Conservation (phyloP, 2,113 vertebrate species). For the Myotis lucifugus region DNA sequence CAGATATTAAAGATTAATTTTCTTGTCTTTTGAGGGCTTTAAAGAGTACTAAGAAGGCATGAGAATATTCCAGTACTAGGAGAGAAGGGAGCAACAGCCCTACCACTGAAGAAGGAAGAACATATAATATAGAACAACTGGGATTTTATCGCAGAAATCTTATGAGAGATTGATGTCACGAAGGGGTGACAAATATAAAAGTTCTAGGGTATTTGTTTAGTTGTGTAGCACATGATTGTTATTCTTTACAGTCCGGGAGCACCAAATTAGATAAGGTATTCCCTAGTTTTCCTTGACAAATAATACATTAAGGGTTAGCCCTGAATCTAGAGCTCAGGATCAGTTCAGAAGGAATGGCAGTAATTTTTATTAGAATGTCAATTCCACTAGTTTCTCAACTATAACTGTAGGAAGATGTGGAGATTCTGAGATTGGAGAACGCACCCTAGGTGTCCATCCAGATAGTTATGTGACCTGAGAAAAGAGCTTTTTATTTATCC, state of each 20-base stretch:
- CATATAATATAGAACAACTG: neutral
- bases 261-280: neutral
- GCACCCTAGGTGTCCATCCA: neutral
- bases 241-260: neutral
- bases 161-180: neutral
- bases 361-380: neutral
- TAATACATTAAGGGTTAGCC: neutral
- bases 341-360: neutral
- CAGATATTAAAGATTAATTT: neutral
- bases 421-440: neutral
- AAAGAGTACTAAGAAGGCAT: neutral
- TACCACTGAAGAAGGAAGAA: neutral
- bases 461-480: neutral
- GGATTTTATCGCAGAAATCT: neutral
- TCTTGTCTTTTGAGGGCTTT: neutral
- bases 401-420: neutral
- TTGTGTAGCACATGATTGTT: neutral
- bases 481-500: neutral
- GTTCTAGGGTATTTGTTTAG: neutral
- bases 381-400: neutral
- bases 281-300: neutral
- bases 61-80: neutral
- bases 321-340: neutral
- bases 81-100: neutral
- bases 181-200: neutral